phyloP scores from a whole-genome alignment of 2,888 invertebrate genomes.

The Cerastis leucographa region DNA sequence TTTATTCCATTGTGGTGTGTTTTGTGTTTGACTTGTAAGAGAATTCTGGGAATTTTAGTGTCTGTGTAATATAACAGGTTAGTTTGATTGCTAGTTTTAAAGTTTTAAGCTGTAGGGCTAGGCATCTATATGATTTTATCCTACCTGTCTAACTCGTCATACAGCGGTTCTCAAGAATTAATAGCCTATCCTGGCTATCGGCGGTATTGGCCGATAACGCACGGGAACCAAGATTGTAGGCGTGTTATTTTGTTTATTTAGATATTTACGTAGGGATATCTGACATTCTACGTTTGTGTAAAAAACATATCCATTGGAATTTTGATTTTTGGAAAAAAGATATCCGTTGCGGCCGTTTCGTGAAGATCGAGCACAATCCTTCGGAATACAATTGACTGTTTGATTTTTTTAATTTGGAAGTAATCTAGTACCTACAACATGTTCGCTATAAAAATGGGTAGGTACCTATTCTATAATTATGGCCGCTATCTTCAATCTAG shows the following conservation, averaged over 20 bases:
- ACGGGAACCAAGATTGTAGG: slow-evolving; percentile 40
- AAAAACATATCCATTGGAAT: slow-evolving; percentile 27
- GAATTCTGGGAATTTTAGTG: slow-evolving; percentile 61
- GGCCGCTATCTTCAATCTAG: neutral
- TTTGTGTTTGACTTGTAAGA: slow-evolving; percentile 65
- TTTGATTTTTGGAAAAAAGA: slow-evolving; percentile 1
- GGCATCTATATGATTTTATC: slow-evolving; percentile 24
- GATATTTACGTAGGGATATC: slow-evolving; percentile 4
- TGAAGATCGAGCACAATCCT: neutral
- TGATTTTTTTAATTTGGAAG: neutral
- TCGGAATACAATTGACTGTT: too few relatives aligned
- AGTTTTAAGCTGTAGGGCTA: slow-evolving; percentile 38
- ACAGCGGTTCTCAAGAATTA: slow-evolving; percentile 43
- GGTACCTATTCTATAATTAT: neutral
- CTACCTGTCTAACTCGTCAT: slow-evolving; percentile 42
- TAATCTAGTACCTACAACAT: neutral
- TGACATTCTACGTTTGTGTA: slow-evolving; percentile 17
- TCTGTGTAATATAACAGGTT: slow-evolving; percentile 67
- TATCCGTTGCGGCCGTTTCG: neutral
- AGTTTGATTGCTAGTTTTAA: slow-evolving; percentile 60
- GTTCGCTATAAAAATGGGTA: neutral
- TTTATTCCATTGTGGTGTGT: slow-evolving; percentile 69
- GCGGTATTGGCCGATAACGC: slow-evolving; percentile 60
- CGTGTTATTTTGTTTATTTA: slow-evolving; percentile 48
- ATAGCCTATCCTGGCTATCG: slow-evolving; percentile 40